These are phyloP conservation scores for Fragum whitleyi DNA, from an alignment of 2,888 invertebrate species.

Conservation along the genomic window DNA sequence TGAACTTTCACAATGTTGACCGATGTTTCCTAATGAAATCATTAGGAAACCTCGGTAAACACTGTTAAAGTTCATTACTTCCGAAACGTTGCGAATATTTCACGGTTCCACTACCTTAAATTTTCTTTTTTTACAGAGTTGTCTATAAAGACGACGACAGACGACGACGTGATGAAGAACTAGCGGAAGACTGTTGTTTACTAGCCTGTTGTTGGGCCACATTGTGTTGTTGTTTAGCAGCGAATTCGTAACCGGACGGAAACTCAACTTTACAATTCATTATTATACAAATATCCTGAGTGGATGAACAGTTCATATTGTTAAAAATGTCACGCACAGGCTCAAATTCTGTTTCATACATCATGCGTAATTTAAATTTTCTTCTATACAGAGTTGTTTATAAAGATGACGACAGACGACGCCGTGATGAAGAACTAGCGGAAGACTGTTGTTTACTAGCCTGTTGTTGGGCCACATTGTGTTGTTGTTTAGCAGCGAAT, in stretches of 20 bases:
- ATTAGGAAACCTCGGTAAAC: too few relatives aligned
- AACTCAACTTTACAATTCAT: too few relatives aligned
- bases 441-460: conserved; percentile 74
- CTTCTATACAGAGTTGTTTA: conserved; percentile 53
- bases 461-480: conserved; percentile 70
- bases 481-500: conserved; percentile 67
- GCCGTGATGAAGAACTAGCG: conserved; percentile 65
- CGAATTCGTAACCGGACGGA: background rate
- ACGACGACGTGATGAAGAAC: conserved; percentile 59
- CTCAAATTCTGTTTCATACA: too few relatives aligned
- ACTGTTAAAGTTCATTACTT: too few relatives aligned
- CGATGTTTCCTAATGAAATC: too few relatives aligned
- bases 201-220: conserved; percentile 71
- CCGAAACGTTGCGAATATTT: too few relatives aligned
- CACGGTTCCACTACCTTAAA: too few relatives aligned
- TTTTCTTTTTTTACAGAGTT: conserved; percentile 37
- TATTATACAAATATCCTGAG: too few relatives aligned
- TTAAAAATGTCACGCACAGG: too few relatives aligned
- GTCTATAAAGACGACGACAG: conserved; percentile 47
- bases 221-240: conserved; percentile 71
- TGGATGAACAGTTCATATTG: too few relatives aligned
- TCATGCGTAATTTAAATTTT: background rate
- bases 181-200: conserved; percentile 73
- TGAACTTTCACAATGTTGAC: too few relatives aligned
- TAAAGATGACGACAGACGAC: conserved; percentile 32